Evolutionary conservation across 2,888 invertebrate species (phyloP).

Genomic region (Coleophora deauratella): DNA sequence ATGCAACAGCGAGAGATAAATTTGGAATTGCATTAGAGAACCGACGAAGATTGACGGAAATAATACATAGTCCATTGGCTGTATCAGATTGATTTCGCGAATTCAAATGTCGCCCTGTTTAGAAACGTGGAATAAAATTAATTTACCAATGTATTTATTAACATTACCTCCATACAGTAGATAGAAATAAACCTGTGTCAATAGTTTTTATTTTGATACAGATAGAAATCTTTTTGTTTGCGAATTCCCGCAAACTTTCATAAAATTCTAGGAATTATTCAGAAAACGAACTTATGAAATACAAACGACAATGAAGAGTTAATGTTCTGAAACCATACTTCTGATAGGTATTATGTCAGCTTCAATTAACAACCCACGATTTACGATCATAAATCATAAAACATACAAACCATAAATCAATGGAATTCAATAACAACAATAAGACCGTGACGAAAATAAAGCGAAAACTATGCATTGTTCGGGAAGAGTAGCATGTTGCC

Average conservation of each 20-base stretch:
- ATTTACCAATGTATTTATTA: too few relatives aligned
- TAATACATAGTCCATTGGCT: slow-evolving; percentile 27
- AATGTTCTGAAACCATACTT: too few relatives aligned
- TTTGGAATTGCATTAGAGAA: slow-evolving; percentile 25
- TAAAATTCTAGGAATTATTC: too few relatives aligned
- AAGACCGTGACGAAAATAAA: slow-evolving; percentile 1
- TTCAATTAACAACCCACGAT: slow-evolving; percentile 16
- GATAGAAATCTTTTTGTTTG: too few relatives aligned
- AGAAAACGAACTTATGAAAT: too few relatives aligned
- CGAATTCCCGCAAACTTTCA: too few relatives aligned
- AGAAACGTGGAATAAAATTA: too few relatives aligned
- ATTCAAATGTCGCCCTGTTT: slow-evolving; percentile 14
- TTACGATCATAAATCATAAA: slow-evolving; percentile 9
- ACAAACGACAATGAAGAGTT: too few relatives aligned
- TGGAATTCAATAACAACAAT: background rate
- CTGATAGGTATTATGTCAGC: too few relatives aligned
- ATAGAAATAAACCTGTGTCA: too few relatives aligned
- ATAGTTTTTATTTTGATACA: too few relatives aligned
- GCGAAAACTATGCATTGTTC: slow-evolving; percentile 2
- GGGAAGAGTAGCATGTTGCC: background rate
- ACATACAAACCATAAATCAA: background rate
- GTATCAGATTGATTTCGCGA: slow-evolving; percentile 21
- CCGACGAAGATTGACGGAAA: slow-evolving; percentile 36
- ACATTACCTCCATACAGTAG: too few relatives aligned
- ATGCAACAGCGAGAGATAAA: slow-evolving; percentile 13